These are phyloP conservation scores for Sphecodes monilicornis DNA, from an alignment of 2,888 invertebrate species.

Conservation along the genomic window DNA sequence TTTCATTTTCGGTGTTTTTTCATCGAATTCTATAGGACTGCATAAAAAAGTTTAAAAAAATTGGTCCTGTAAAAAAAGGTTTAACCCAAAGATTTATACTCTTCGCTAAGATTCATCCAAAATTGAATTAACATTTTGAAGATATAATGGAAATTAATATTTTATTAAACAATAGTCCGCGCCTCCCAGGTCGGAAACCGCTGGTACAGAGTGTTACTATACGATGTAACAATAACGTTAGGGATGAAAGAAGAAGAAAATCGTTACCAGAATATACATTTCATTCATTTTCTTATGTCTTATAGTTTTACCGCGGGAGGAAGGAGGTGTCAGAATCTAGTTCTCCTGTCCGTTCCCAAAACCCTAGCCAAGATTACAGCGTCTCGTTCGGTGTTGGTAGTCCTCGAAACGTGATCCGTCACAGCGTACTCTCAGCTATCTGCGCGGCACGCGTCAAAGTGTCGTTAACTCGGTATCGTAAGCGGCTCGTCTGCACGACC, in stretches of 20 bases:
- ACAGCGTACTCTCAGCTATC: not conserved
- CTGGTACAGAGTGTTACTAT: too few species aligned
- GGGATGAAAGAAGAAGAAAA: not conserved
- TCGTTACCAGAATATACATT: not conserved
- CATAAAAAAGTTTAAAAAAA: too few species aligned
- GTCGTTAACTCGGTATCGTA: constrained; percentile 41
- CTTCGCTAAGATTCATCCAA: too few species aligned
- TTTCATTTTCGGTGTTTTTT: too few species aligned
- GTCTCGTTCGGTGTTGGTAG: not conserved
- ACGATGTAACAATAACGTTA: too few species aligned
- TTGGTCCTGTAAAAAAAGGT: too few species aligned
- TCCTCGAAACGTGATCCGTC: not conserved
- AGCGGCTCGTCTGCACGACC: constrained; percentile 42
- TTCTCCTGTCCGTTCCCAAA: not conserved
- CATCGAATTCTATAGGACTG: too few species aligned
- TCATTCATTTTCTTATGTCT: not conserved
- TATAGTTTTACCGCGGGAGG: not conserved
- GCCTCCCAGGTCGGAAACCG: too few species aligned
- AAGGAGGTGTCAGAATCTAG: not conserved
- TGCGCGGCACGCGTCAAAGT: constrained; percentile 31
- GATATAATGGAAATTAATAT: too few species aligned
- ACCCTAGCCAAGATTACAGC: not conserved
- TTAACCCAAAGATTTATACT: too few species aligned
- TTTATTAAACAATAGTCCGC: too few species aligned
- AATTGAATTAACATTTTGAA: too few species aligned